Conservation (phyloP, 2,113 vertebrate species). For the Plestiodon gilberti region DNA sequence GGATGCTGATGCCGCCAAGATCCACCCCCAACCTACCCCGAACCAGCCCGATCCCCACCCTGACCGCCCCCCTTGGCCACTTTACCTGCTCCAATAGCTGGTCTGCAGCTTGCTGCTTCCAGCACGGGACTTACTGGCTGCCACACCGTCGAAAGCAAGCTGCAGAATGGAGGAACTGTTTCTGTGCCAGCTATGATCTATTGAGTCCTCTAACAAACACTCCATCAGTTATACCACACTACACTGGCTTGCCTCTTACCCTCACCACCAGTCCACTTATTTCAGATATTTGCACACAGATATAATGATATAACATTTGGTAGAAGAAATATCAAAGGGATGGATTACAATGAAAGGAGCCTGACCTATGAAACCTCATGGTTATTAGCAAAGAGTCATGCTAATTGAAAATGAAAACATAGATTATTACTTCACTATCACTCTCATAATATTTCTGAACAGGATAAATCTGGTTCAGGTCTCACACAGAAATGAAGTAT, state of each 20-base stretch:
- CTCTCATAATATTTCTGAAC: conserved; percentile 24
- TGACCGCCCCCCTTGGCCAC: too few relatives aligned
- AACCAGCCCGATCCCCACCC: too few relatives aligned
- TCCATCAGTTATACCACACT: not conserved
- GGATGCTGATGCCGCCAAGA: too few relatives aligned
- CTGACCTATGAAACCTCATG: not conserved
- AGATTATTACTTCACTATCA: conserved; percentile 18
- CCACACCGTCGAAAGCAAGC: not conserved
- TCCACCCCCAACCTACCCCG: too few relatives aligned
- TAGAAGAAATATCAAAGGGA: not conserved
- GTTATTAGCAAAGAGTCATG: conserved; percentile 22
- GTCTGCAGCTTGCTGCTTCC: too few relatives aligned
- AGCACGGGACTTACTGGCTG: too few relatives aligned
- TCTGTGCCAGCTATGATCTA: too few relatives aligned
- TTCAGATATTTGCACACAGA: not conserved
- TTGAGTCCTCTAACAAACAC: not conserved
- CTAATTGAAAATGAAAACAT: conserved; percentile 50
- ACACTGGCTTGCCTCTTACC: not conserved
- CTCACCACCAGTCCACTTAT: not conserved
- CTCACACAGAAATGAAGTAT: conserved; percentile 44
- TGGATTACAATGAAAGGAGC: accelerated
- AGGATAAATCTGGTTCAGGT: conserved; percentile 44
- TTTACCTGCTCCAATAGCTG: too few relatives aligned
- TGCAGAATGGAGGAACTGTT: not conserved
- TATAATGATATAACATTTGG: not conserved